phyloP scores from a whole-genome alignment of 2,797 vertebrate species.

The Sphenodon punctatus region DNA sequence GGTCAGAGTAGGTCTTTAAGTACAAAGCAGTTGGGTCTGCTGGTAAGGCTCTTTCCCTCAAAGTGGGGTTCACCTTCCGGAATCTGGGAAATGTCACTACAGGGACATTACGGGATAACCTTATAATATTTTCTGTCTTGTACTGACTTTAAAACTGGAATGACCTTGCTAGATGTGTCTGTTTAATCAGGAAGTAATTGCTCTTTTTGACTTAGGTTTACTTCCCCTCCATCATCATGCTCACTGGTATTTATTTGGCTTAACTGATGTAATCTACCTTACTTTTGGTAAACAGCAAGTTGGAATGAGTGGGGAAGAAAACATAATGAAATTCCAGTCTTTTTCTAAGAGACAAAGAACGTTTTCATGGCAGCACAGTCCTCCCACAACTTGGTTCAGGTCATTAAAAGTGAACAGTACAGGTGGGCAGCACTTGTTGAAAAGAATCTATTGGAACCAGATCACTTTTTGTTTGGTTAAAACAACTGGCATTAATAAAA shows the following conservation, averaged over 20 bases:
- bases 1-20: no score
- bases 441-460: conserved; percentile 34
- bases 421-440: conserved; percentile 40
- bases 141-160: conserved; percentile 2
- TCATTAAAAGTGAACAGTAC: conserved; percentile 28
- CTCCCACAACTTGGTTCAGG: neutral
- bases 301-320: accelerated
- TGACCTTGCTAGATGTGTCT: neutral
- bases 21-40: no score
- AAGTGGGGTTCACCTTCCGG: neutral
- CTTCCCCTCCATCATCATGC: neutral
- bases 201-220: neutral
- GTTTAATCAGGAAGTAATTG: neutral
- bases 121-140: neutral
- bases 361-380: neutral
- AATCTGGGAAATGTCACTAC: conserved; percentile 9
- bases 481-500: conserved; percentile 62
- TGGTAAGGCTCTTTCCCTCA: conserved; percentile 31
- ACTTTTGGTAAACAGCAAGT: neutral
- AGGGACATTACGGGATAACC: neutral
- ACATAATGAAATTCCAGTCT: neutral
- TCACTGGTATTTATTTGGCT: neutral
- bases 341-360: neutral
- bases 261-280: neutral
- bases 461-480: conserved; percentile 63